Evolutionary conservation across 2,113 vertebrate species (phyloP).

Genomic region (Colaptes auratus): DNA sequence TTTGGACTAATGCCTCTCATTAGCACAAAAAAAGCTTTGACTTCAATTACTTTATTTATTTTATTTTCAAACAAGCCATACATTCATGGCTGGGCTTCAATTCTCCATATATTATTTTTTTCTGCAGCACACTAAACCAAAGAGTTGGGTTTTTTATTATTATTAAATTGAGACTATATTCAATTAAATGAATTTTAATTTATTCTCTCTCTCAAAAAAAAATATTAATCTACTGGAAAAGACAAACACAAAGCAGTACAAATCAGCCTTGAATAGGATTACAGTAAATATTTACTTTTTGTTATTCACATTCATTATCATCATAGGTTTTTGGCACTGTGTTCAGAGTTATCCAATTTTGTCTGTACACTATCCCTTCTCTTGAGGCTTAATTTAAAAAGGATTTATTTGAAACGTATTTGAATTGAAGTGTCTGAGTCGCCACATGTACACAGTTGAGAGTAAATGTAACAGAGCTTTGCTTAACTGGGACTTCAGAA

Average conservation of each 20-base stretch:
- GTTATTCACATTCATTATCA: not conserved
- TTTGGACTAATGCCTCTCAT: not conserved
- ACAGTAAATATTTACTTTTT: not conserved
- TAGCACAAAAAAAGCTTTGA: slow-evolving; percentile 8
- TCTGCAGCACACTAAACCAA: not conserved
- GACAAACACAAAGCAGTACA: not conserved
- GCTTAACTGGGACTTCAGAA: not conserved
- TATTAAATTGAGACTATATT: not conserved
- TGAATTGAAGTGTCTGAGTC: not conserved
- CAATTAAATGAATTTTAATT: not conserved
- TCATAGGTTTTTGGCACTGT: not conserved
- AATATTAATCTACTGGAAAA: not conserved
- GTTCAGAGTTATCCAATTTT: not conserved
- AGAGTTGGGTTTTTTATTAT: not conserved
- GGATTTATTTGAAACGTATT: not conserved
- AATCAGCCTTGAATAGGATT: not conserved
- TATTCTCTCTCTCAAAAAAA: not conserved
- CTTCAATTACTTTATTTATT: not conserved
- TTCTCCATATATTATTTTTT: not conserved
- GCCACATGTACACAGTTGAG: not conserved
- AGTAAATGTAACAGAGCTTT: not conserved
- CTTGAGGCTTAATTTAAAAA: not conserved
- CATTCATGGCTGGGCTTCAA: not conserved
- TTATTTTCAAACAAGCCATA: not conserved
- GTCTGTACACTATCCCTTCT: not conserved